phyloP scores from a whole-genome alignment of 2,888 invertebrate species.

The Odontomyia ornata region DNA sequence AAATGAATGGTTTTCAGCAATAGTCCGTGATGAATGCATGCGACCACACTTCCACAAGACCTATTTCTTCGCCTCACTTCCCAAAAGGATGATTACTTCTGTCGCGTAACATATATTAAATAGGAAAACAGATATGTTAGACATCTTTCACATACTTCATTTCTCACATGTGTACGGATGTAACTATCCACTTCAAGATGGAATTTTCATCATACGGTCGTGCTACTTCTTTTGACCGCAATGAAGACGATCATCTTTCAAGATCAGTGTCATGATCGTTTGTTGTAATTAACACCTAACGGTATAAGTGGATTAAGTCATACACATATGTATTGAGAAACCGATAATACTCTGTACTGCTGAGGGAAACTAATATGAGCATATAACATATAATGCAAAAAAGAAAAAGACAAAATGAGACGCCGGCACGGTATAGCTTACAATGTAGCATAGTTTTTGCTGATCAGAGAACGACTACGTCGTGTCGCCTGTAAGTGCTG shows the following conservation, averaged over 20 bases:
- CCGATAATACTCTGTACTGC: neutral
- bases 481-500: neutral
- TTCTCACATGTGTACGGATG: too few relatives aligned
- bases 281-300: constrained; percentile 50
- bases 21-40: too few relatives aligned
- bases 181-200: neutral
- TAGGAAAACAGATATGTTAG: too few relatives aligned
- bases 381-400: neutral
- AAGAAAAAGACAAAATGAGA: too few relatives aligned
- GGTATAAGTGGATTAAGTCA: constrained; percentile 30
- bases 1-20: too few relatives aligned
- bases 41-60: too few relatives aligned
- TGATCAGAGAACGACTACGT: neutral
- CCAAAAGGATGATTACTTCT: too few relatives aligned
- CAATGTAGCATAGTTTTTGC: neutral
- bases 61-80: too few relatives aligned
- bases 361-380: neutral
- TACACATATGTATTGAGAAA: neutral
- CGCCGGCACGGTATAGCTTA: neutral
- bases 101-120: too few relatives aligned
- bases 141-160: too few relatives aligned
- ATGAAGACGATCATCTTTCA: constrained; percentile 47
- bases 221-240: constrained; percentile 21
- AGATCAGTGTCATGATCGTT: constrained; percentile 48
- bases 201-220: neutral